Evolutionary conservation across 2,113 vertebrate genomes (phyloP).

Genomic region (Heteronetta atricapilla): DNA sequence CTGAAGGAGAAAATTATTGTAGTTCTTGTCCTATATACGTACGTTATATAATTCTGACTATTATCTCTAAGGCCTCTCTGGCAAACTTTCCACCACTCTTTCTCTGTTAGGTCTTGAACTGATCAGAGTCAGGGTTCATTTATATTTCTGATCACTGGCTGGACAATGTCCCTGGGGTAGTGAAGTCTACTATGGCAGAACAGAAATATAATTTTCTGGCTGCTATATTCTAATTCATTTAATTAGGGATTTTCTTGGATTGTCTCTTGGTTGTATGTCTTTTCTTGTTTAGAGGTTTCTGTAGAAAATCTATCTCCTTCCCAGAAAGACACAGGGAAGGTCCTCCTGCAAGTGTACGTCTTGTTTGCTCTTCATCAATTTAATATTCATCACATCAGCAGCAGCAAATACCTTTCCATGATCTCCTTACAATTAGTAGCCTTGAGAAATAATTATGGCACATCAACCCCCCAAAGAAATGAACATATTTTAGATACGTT

Average conservation of each 20-base stretch:
- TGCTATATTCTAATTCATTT: conserved; percentile 48
- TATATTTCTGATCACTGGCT: not conserved
- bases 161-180: conserved; percentile 41
- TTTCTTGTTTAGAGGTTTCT: conserved; percentile 53
- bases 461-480: conserved; percentile 1
- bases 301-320: conserved; percentile 20
- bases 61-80: conserved; percentile 39
- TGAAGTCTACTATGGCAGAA: conserved; percentile 13
- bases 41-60: not conserved
- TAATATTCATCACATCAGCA: not conserved
- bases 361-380: conserved; percentile 11
- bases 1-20: not conserved
- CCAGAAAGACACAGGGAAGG: conserved; percentile 7
- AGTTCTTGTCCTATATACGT: not conserved
- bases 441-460: not conserved
- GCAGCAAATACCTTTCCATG: not conserved
- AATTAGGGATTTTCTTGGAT: conserved; percentile 37
- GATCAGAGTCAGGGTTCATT: conserved; percentile 66
- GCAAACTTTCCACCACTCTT: conserved; percentile 33
- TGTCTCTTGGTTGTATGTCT: not conserved
- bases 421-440: not conserved
- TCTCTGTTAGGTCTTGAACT: conserved; percentile 55
- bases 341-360: conserved; percentile 7
- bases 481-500: not conserved
- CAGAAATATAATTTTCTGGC: conserved; percentile 57